phyloP scores from a whole-genome alignment of 2,113 vertebrate species.

The Isurus oxyrinchus region DNA sequence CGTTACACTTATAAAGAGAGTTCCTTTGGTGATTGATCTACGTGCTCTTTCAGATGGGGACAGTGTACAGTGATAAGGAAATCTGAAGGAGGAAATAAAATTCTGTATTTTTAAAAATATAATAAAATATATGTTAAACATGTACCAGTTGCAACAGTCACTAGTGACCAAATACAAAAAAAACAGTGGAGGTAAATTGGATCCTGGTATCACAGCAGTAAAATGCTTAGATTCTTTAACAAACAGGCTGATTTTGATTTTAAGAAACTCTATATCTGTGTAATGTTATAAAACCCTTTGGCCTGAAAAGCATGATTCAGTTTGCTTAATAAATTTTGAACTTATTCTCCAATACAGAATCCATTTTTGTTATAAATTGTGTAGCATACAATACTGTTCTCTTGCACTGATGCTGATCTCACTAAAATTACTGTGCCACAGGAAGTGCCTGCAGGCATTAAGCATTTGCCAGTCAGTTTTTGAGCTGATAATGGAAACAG shows the following conservation, averaged over 20 bases:
- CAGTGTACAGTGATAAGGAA: neutral
- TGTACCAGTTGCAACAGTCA: neutral
- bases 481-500: neutral
- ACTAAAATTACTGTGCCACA: neutral
- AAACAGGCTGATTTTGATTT: neutral
- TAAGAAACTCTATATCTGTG: neutral
- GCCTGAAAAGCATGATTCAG: neutral
- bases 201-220: neutral
- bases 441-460: neutral
- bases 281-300: neutral
- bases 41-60: neutral
- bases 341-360: neutral
- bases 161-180: neutral
- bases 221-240: neutral
- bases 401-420: neutral
- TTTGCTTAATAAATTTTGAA: neutral
- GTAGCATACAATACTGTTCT: neutral
- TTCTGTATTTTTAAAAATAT: neutral
- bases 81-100: neutral
- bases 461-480: neutral
- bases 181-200: neutral
- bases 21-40: neutral
- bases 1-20: neutral
- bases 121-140: no score
- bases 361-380: neutral